Evolutionary conservation across 2,113 vertebrate genomes (phyloP).

Genomic region (Naja naja): DNA sequence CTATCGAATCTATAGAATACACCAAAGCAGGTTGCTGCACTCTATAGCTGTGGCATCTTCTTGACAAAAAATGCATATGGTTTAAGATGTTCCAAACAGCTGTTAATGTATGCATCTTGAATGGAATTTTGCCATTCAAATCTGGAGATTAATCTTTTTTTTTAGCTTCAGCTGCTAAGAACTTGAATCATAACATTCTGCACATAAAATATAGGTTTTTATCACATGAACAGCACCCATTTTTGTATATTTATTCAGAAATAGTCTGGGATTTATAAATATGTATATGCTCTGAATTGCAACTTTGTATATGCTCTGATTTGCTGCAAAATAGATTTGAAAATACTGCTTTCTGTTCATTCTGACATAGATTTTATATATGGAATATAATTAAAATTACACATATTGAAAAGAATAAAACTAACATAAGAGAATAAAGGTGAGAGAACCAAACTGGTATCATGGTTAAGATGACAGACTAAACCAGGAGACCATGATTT

Average conservation of each 20-base stretch:
- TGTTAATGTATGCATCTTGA: background rate
- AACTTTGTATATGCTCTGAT: too few species aligned
- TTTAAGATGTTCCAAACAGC: background rate
- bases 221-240: background rate
- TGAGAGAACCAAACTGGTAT: background rate
- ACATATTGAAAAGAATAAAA: background rate
- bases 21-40: background rate
- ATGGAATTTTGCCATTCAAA: background rate
- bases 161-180: background rate
- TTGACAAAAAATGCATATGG: background rate
- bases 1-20: background rate
- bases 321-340: background rate
- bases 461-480: background rate
- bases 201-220: background rate
- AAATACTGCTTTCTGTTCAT: background rate
- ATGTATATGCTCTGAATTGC: too few species aligned
- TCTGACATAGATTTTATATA: background rate
- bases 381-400: background rate
- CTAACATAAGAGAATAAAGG: conserved; percentile 22
- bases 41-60: background rate
- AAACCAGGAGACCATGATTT: background rate
- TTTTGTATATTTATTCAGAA: background rate
- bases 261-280: too few species aligned
- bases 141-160: background rate
- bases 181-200: background rate